These are phyloP conservation scores for Lacerta agilis DNA, from an alignment of 2,797 vertebrate genomes.

Conservation along the genomic window DNA sequence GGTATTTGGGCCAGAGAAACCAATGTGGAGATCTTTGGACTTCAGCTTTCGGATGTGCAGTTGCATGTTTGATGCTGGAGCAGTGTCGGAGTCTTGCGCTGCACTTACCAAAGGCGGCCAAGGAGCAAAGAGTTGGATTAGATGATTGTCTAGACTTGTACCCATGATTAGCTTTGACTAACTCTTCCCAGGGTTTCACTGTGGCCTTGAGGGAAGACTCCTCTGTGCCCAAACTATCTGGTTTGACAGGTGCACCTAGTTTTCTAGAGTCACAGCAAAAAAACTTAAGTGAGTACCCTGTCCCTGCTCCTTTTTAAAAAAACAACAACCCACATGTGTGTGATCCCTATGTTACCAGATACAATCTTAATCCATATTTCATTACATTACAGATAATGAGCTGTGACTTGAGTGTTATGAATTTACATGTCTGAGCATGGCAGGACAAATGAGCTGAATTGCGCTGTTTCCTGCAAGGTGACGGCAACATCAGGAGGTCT, in stretches of 20 bases:
- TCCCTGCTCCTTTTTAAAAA: not conserved
- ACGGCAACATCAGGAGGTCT: not conserved
- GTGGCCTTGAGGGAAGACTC: not conserved
- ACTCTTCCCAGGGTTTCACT: constrained; percentile 48
- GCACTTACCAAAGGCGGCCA: not conserved
- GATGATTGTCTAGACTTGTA: not conserved
- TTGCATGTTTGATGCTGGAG: not conserved
- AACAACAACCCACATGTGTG: too few species aligned
- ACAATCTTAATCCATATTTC: not conserved
- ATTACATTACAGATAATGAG: not conserved
- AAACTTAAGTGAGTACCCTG: not conserved
- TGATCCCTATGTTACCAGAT: not conserved
- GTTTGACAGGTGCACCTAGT: constrained; percentile 4
- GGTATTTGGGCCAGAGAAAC: not conserved
- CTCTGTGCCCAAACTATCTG: not conserved
- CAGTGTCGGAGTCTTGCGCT: not conserved
- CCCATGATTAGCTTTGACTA: constrained; percentile 41
- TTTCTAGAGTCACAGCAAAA: constrained; percentile 1
- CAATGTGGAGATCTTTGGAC: not conserved
- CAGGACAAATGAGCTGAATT: not conserved
- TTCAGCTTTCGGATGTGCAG: not conserved
- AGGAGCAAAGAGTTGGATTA: not conserved
- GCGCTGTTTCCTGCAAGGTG: not conserved
- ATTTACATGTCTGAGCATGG: not conserved
- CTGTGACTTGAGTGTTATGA: not conserved